A percentile compares a stretch with the other conserved stretches of the same genome.
Conservation (phyloP, 1,140 invertebrate genomes). For the Orius insidiosus region DNA sequence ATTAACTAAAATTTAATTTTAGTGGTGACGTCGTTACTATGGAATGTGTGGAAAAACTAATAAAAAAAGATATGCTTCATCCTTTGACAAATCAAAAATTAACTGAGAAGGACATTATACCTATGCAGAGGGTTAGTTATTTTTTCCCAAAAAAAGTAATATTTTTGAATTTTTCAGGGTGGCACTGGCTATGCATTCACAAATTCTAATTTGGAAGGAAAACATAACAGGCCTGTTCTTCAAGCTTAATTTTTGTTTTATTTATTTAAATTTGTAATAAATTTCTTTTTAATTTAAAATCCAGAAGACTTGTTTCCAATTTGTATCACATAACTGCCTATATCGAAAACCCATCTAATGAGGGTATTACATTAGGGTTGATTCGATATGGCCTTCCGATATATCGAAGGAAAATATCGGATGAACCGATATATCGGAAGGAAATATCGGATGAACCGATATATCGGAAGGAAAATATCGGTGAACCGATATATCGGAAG, state of each 20-base stretch:
- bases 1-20: conserved; percentile 21
- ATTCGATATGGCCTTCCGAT: too few species aligned
- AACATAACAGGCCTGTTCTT: conserved; percentile 70
- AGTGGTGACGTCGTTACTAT: conserved; percentile 91
- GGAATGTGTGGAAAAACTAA: conserved; percentile 91
- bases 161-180: conserved; percentile 40
- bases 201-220: conserved; percentile 66
- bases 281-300: too few species aligned
- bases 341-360: too few species aligned
- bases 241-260: conserved; percentile 54
- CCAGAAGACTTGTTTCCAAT: too few species aligned
- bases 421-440: too few species aligned
- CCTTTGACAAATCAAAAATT: conserved; percentile 76
- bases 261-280: too few species aligned
- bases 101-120: conserved; percentile 86
- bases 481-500: too few species aligned
- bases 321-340: too few species aligned
- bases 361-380: too few species aligned
- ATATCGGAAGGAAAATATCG: too few species aligned
- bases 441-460: too few species aligned
- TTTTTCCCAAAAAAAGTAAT: conserved; percentile 13
- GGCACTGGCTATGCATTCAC: conserved; percentile 87
- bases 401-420: too few species aligned
- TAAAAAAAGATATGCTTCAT: conserved; percentile 94
- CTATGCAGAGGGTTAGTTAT: conserved; percentile 57